These are phyloP conservation scores for Macaria notata DNA, from an alignment of 2,888 invertebrate species.

Conservation along the genomic window DNA sequence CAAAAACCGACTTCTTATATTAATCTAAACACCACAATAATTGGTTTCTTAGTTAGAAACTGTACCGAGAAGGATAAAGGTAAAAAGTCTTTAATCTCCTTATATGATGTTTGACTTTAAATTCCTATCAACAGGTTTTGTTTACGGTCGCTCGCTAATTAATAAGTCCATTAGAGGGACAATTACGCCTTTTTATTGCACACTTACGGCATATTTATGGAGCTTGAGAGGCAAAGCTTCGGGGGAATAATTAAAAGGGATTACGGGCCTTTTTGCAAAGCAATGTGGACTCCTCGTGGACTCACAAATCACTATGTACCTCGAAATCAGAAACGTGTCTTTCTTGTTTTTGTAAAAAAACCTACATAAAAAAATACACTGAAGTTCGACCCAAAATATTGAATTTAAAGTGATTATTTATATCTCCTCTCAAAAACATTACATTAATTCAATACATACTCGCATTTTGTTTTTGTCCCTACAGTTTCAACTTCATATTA, in stretches of 20 bases:
- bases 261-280: conserved; percentile 23
- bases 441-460: too few species aligned
- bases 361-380: neutral
- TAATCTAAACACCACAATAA: too few species aligned
- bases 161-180: conserved; percentile 24
- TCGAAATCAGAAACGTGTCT: neutral
- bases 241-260: conserved; percentile 30
- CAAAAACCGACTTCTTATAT: too few species aligned
- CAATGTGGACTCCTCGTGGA: conserved; percentile 19
- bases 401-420: too few species aligned
- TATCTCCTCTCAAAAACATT: too few species aligned
- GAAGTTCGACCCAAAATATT: too few species aligned
- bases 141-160: conserved; percentile 20
- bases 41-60: too few species aligned
- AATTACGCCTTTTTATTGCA: conserved; percentile 27
- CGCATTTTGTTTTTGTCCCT: too few species aligned
- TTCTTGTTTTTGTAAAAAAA: neutral
- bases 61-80: too few species aligned
- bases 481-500: too few species aligned
- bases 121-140: conserved; percentile 19
- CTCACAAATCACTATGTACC: neutral
- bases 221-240: conserved; percentile 8
- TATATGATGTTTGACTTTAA: conserved; percentile 4
- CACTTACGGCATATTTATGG: conserved; percentile 25
- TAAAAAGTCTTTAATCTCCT: too few species aligned